Evolutionary conservation across 2,797 vertebrate genomes (phyloP).

Genomic region (Meda fulgida): DNA sequence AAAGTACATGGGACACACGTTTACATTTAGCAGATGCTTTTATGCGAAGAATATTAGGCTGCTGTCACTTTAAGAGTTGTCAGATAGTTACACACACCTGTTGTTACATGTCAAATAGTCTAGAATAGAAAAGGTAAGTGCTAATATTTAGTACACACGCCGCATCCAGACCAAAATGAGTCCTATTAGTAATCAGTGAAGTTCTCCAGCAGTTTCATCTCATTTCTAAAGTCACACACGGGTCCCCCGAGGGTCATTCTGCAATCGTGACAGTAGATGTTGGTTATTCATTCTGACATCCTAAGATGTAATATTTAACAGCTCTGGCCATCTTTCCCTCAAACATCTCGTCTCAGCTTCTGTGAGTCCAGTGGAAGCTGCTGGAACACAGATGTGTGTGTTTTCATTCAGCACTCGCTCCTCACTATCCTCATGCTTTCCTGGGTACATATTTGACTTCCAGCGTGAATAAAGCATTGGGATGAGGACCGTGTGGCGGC

Average conservation of each 20-base stretch:
- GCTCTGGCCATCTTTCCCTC: constrained; percentile 17
- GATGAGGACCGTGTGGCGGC: constrained; percentile 4
- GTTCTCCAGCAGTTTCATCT: not conserved
- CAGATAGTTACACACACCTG: too few species aligned
- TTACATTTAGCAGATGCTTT: too few species aligned
- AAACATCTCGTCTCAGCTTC: constrained; percentile 46
- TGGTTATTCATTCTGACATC: constrained; percentile 1
- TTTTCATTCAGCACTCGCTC: constrained; percentile 40
- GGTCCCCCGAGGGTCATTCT: not conserved
- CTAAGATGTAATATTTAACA: constrained; percentile 42
- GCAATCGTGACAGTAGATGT: not conserved
- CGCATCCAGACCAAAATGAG: not conserved
- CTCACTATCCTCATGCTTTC: constrained; percentile 19
- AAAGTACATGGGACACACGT: not conserved
- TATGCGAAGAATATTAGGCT: too few species aligned
- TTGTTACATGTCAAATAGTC: too few species aligned
- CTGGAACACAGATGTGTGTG: constrained; percentile 36
- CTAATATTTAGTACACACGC: not conserved
- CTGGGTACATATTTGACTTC: constrained; percentile 53
- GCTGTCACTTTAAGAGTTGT: too few species aligned
- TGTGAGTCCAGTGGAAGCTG: not conserved
- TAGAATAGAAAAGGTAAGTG: too few species aligned
- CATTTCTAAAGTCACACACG: not conserved
- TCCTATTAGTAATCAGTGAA: constrained; percentile 2
- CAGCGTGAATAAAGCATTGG: constrained; percentile 50